Percentiles rank a stretch among this genome's conserved stretches.
phyloP scores from a whole-genome alignment of 2,797 vertebrate genomes.

The Furcifer pardalis region DNA sequence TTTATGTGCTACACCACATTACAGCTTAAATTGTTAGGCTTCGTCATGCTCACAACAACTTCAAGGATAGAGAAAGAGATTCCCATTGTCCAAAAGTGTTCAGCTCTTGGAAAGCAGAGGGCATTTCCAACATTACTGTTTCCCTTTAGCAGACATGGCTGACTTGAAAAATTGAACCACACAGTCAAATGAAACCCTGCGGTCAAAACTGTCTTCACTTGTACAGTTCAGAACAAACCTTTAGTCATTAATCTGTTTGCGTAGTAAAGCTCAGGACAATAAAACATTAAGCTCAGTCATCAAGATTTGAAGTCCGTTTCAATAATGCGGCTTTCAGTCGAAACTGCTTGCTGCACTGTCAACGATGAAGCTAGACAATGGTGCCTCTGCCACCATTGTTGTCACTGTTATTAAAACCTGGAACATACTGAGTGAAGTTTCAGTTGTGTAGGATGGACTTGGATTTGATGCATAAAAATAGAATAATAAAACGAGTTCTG shows the following conservation, averaged over 20 bases:
- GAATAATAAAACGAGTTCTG: slow-evolving; percentile 78
- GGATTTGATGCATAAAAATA: slow-evolving; percentile 78
- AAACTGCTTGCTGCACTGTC: background rate
- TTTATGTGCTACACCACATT: too few relatives aligned
- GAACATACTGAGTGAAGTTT: slow-evolving; percentile 49
- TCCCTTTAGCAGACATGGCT: too few relatives aligned
- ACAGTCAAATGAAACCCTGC: too few relatives aligned
- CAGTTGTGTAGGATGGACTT: slow-evolving; percentile 70
- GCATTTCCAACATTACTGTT: too few relatives aligned
- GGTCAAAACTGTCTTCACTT: background rate
- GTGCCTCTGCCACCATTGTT: background rate
- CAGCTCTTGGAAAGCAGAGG: too few relatives aligned
- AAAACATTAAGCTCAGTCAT: background rate
- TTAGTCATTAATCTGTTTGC: background rate
- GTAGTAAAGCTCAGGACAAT: background rate
- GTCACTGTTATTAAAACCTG: slow-evolving; percentile 35
- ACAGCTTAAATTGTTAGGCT: too few relatives aligned
- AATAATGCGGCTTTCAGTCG: slow-evolving; percentile 3
- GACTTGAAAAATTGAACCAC: too few relatives aligned
- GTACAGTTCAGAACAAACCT: slow-evolving; percentile 13
- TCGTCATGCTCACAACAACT: too few relatives aligned
- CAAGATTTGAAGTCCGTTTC: slow-evolving; percentile 14
- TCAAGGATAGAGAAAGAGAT: too few relatives aligned
- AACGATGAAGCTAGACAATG: background rate
- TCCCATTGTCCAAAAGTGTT: too few relatives aligned